Base-by-base conservation (phyloP, 2,113 vertebrate genomes). In the Elephas maximus region DNA sequence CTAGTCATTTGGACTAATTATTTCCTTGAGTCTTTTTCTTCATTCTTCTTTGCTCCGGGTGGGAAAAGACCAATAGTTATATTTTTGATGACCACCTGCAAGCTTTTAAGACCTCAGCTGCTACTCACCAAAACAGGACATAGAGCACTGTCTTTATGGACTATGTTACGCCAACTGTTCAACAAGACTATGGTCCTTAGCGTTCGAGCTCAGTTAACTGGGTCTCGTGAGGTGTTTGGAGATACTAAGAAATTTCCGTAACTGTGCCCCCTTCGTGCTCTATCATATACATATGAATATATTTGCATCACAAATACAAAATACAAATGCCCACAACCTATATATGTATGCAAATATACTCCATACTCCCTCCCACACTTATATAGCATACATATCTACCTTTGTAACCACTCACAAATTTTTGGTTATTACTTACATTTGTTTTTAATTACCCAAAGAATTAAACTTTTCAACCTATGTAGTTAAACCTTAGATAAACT, bases 391-490 rank as follows among this genome's bases (percentile, higher is more conserved):
- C 8, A 6, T 21, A 62, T 6, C 4, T 62, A 62, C 9, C 18
- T 62, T 21, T 62, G 26, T 73, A 73, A 73, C 33, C 17, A 73
- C 69, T 73, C 69, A 73, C 17, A 73, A 73, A 41, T 44, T 41
- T 62, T 44, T 33, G n/a, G 10, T 73, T 73, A 37, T 73, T 73
- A 57, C 53, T 57, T 33, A 88, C 18, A 78, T 48, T 85, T 80
- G 51, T 11, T 85, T 97, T 89, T 83, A 91, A 94, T 10, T 94
- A 14, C 23, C 74, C 62, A 74, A 88, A 95, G 26, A 95, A 91
- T 73, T 85, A 79, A 88, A 84, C 37, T 86, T 92, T 48, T 82
- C 53, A 96, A 88, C 20, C n/a, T 77, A 65, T 30, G 30, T 51
- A 24, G 71, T 86, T 94, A 94, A 91, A 82, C 53, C 80, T 91